phyloP scores from a whole-genome alignment of 2,888 invertebrate genomes.

The Thyatira batis region DNA sequence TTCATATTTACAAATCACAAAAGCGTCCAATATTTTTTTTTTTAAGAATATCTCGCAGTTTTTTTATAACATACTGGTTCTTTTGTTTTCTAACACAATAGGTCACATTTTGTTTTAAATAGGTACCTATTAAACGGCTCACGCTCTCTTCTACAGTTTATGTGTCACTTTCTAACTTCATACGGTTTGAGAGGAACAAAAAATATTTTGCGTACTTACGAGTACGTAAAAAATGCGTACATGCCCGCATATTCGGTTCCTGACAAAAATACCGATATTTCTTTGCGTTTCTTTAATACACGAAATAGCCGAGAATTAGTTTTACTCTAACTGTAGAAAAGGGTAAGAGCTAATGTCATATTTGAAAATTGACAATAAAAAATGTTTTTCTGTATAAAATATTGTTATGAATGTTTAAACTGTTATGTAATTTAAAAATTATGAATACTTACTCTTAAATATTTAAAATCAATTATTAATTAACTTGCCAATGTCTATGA shows the following conservation, averaged over 20 bases:
- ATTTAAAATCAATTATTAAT: slow-evolving; percentile 1
- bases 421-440: slow-evolving; percentile 11
- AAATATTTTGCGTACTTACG: background rate
- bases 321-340: background rate
- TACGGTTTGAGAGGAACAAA: background rate
- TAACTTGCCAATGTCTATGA: background rate
- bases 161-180: background rate
- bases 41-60: background rate
- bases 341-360: background rate
- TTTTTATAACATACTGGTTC: slow-evolving; percentile 1
- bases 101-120: slow-evolving; percentile 1
- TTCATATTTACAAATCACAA: background rate
- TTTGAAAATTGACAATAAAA: slow-evolving; percentile 50
- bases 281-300: too few relatives aligned
- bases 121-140: background rate
- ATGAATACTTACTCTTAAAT: background rate
- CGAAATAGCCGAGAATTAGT: background rate
- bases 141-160: background rate
- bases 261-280: background rate
- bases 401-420: slow-evolving; percentile 30
- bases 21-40: background rate
- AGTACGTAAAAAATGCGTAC: background rate
- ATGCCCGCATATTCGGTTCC: background rate
- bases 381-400: slow-evolving; percentile 27
- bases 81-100: slow-evolving; percentile 1